Conservation (phyloP, 2,113 vertebrate species). For the Ochotona princeps region DNA sequence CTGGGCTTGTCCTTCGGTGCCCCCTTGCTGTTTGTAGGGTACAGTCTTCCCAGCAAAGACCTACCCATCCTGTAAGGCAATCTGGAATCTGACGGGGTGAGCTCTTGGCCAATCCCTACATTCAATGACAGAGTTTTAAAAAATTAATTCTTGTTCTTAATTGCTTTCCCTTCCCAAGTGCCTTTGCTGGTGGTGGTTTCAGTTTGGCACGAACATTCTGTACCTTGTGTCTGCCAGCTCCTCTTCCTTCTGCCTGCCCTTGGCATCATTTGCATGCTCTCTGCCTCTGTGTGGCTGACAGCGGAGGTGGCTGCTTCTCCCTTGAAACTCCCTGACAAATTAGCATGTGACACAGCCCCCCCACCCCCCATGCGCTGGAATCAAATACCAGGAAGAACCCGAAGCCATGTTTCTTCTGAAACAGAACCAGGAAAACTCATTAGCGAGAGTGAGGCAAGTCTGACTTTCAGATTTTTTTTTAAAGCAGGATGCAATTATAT, state of each 20-base stretch:
- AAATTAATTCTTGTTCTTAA: not conserved
- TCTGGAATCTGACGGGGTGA: not conserved
- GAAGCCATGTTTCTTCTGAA: constrained; percentile 32
- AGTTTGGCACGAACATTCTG: not conserved
- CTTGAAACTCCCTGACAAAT: constrained; percentile 23
- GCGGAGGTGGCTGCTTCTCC: not conserved
- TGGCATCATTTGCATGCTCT: not conserved
- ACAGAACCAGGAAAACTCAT: constrained; percentile 36
- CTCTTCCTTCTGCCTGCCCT: not conserved
- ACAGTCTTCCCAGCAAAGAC: not conserved
- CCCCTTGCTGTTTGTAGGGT: not conserved
- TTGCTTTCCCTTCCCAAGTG: not conserved
- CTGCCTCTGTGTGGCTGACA: not conserved
- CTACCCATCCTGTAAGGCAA: not conserved
- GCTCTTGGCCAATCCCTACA: not conserved
- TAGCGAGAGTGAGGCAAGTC: constrained; percentile 47
- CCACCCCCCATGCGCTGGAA: not conserved
- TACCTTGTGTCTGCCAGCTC: not conserved
- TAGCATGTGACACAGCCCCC: not conserved
- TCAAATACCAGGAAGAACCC: constrained; percentile 31
- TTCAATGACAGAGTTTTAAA: not conserved
- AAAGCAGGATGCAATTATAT: constrained; percentile 3
- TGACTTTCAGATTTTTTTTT: not conserved
- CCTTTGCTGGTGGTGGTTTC: not conserved
- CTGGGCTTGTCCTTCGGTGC: not conserved